Evolutionary conservation across 2,888 invertebrate genomes (phyloP).

Genomic region (Gastracanthus pulcherrimus): DNA sequence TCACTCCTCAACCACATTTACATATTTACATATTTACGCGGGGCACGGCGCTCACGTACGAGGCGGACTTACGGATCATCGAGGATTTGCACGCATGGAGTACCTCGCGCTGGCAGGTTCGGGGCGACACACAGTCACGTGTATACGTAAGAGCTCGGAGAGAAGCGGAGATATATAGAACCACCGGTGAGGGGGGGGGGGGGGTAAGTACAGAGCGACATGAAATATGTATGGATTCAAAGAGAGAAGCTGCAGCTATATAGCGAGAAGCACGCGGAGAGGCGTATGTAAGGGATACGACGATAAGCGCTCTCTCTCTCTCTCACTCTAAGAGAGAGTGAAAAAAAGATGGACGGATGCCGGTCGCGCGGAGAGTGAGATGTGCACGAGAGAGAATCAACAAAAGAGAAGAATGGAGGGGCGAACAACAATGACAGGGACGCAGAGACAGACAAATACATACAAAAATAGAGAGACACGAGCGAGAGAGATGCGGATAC

Average conservation of each 20-base stretch:
- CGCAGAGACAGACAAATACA: neutral
- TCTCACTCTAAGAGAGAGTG: neutral
- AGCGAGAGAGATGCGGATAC: neutral
- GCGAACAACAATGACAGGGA: slow-evolving; percentile 4
- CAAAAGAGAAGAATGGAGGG: neutral
- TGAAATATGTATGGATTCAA: slow-evolving; percentile 42
- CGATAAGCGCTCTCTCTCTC: neutral
- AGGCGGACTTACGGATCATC: slow-evolving; percentile 43
- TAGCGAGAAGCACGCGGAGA: no score
- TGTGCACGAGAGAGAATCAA: neutral
- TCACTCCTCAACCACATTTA: neutral
- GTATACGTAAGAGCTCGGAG: neutral
- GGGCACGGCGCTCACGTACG: neutral
- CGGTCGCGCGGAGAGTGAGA: neutral
- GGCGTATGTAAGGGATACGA: no score
- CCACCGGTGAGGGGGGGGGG: neutral
- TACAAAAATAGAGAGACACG: neutral
- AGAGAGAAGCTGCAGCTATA: no score
- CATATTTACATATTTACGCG: slow-evolving; percentile 30
- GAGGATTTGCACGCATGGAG: slow-evolving; percentile 47
- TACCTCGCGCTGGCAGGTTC: slow-evolving; percentile 1
- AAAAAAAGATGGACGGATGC: neutral
- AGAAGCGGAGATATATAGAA: neutral
- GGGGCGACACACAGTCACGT: neutral
- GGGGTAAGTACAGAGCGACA: neutral